These are phyloP conservation scores for Acanthurus lineatus DNA, from an alignment of 2,797 vertebrate genomes.

Conservation along the genomic window DNA sequence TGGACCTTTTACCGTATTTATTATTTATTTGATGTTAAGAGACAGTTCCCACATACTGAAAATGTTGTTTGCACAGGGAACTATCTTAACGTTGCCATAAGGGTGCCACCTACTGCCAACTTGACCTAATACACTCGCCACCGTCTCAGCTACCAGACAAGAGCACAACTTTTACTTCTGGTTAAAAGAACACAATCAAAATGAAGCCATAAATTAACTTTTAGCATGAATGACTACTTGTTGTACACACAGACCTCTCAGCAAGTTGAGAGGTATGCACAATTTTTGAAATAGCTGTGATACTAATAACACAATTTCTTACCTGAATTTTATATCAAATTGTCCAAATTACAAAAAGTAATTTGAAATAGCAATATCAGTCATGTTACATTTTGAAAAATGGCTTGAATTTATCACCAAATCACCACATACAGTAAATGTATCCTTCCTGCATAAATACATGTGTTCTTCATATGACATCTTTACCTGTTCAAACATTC, in stretches of 20 bases:
- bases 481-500: not conserved
- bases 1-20: slow-evolving; percentile 23
- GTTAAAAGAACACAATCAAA: slow-evolving; percentile 24
- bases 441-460: slow-evolving; percentile 2
- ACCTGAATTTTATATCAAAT: slow-evolving; percentile 47
- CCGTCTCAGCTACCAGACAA: slow-evolving; percentile 34
- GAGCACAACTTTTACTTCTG: slow-evolving; percentile 72
- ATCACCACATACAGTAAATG: slow-evolving; percentile 3
- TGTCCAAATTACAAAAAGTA: slow-evolving; percentile 36
- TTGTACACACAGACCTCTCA: slow-evolving; percentile 31
- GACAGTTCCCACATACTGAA: slow-evolving; percentile 48
- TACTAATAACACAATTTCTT: slow-evolving; percentile 34
- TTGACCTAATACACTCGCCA: slow-evolving; percentile 41
- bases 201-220: slow-evolving; percentile 65
- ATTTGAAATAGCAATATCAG: slow-evolving; percentile 65
- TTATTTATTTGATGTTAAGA: slow-evolving; percentile 23
- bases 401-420: slow-evolving; percentile 20
- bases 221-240: slow-evolving; percentile 47
- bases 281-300: slow-evolving; percentile 36
- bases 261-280: slow-evolving; percentile 20
- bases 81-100: slow-evolving; percentile 54
- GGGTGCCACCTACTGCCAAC: slow-evolving; percentile 64
- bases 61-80: slow-evolving; percentile 69
- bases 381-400: slow-evolving; percentile 25
- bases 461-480: slow-evolving; percentile 17